Evolutionary conservation across 2,888 invertebrate species (phyloP), one percentile per base, ranked within the genome.

Genomic region (Eupithecia dodoneata): DNA sequence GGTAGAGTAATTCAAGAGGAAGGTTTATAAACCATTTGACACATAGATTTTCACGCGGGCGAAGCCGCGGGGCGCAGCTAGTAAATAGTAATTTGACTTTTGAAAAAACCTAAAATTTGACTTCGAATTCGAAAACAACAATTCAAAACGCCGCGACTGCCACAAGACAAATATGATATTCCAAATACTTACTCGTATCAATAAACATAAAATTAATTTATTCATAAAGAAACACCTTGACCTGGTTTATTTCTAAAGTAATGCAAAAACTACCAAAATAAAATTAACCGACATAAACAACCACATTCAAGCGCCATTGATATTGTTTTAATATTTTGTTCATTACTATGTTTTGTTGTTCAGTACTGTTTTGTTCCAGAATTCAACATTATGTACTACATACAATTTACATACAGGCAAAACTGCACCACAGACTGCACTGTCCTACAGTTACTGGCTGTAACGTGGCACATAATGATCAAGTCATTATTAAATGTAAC

Each of bases 241-340:
- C 10, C 69, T 69, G 47, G 18, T 47, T 47, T 30, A 2, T 12
- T 15, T 65, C 2, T 41, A 65, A 65, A 41, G 55, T 55, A 69
- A 67, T 2, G 45, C 47, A 47, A 47, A 41, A 30, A 47, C 12
- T 47, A 47, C n/a, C 69, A 18, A 69, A 69, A 69, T 18, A 18
- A 12, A n/a, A 69, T 69, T 69, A 69, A 47, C 47, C n/a, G 18
- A 69, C n/a, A 15, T 66, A 0, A 42, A 45, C 6, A 10, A 45
- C 10, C 4, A 5, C n/a, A 45, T 45, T 18, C 9, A 0, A 7
- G 42, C 4, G 47, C 41, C 65, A 65, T 47, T 47, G 45, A 18
- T 69, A 69, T 69, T 45, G 45, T 18, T 47, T 69, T 69, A 47
- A 69, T 69, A 45, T 89, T 88, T 85, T 73, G 76, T 67, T 67